Percentiles rank a stretch among this genome's conserved stretches.
These are phyloP conservation scores for Metalampra italica DNA, from an alignment of 2,888 invertebrate genomes.

Conservation along the genomic window DNA sequence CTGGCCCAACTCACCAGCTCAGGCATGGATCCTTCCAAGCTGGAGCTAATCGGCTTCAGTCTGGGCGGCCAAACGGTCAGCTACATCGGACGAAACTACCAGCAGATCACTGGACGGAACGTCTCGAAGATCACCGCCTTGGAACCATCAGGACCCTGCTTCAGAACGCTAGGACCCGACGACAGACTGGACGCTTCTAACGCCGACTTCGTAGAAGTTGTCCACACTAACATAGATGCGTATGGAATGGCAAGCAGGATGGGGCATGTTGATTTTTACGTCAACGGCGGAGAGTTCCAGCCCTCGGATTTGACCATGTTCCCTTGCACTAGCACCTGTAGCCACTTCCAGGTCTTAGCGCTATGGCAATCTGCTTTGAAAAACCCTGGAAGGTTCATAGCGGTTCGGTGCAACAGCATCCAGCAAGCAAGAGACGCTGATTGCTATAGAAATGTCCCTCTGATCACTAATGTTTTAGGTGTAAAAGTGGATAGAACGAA, in stretches of 20 bases:
- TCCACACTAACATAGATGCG: constrained; percentile 70
- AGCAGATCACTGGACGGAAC: constrained; percentile 48
- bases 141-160: constrained; percentile 69
- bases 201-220: constrained; percentile 63
- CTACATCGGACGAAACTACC: constrained; percentile 59
- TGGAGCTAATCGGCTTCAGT: constrained; percentile 66
- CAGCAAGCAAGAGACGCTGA: constrained; percentile 57
- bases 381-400: constrained; percentile 55
- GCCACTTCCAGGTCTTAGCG: constrained; percentile 56
- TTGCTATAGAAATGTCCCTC: constrained; percentile 45
- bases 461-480: constrained; percentile 52
- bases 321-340: constrained; percentile 60
- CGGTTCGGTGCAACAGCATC: constrained; percentile 48
- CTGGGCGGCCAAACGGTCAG: constrained; percentile 63
- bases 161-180: constrained; percentile 32
- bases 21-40: constrained; percentile 51
- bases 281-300: constrained; percentile 69
- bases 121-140: constrained; percentile 59
- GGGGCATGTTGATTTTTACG: constrained; percentile 66
- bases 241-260: constrained; percentile 64
- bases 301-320: constrained; percentile 54
- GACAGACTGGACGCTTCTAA: constrained; percentile 52
- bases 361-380: constrained; percentile 56
- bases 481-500: constrained; percentile 37
- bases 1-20: constrained; percentile 44